These are phyloP conservation scores for Cosmopolites sordidus DNA, from an alignment of 2,888 invertebrate genomes.

Conservation along the genomic window DNA sequence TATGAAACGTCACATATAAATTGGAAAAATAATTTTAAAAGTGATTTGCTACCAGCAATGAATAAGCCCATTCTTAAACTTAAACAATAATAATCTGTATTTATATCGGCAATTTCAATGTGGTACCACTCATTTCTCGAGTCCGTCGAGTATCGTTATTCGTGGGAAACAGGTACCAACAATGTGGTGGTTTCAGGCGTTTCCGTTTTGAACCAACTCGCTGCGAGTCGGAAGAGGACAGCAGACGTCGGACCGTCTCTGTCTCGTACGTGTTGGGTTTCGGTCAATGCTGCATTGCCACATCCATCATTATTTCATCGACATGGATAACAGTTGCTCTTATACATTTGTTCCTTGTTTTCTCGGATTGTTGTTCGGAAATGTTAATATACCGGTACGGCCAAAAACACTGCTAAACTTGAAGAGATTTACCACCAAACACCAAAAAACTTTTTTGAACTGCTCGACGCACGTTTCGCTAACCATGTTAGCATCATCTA, in stretches of 20 bases:
- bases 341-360: too few relatives aligned
- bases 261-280: constrained; percentile 26
- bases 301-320: neutral
- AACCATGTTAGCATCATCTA: too few relatives aligned
- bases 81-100: constrained; percentile 26
- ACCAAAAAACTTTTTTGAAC: too few relatives aligned
- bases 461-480: too few relatives aligned
- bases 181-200: constrained; percentile 28
- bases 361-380: too few relatives aligned
- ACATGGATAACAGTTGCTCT: too few relatives aligned
- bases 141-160: constrained; percentile 26
- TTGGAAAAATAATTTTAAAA: neutral
- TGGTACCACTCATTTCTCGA: constrained; percentile 26
- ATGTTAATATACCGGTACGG: too few relatives aligned
- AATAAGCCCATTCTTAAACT: constrained; percentile 9
- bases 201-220: constrained; percentile 19
- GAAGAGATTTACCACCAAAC: too few relatives aligned
- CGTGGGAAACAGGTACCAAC: constrained; percentile 28
- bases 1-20: too few relatives aligned
- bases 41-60: too few relatives aligned
- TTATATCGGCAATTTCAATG: constrained; percentile 27
- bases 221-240: constrained; percentile 18
- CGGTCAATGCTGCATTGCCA: constrained; percentile 17
- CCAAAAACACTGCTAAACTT: too few relatives aligned
- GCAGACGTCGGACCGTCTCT: constrained; percentile 3